phyloP scores from a whole-genome alignment of 2,888 invertebrate genomes.

The Tenthredo distinguenda region DNA sequence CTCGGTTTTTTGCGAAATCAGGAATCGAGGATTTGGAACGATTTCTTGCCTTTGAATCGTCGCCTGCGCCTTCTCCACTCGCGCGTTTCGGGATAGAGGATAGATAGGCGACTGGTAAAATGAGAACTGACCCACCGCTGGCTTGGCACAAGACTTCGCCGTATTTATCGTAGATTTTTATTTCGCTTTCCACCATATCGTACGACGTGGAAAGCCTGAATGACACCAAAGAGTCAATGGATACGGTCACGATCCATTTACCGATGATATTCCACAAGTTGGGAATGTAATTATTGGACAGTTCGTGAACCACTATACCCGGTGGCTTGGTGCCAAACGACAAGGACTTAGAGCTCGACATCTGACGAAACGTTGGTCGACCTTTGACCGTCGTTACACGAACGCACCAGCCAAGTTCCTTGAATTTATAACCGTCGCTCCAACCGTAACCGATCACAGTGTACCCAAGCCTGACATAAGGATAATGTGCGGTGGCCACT shows the following conservation, averaged over 20 bases:
- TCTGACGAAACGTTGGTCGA: constrained; percentile 58
- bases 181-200: constrained; percentile 55
- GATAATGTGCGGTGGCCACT: constrained; percentile 59
- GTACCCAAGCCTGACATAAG: constrained; percentile 61
- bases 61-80: not conserved
- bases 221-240: constrained; percentile 55
- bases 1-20: not conserved
- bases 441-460: constrained; percentile 68
- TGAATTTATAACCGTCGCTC: constrained; percentile 54
- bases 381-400: constrained; percentile 64
- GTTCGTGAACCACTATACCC: constrained; percentile 57
- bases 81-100: not conserved
- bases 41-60: not conserved
- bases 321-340: constrained; percentile 48
- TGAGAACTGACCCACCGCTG: constrained; percentile 57
- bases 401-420: constrained; percentile 65
- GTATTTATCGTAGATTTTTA: constrained; percentile 57
- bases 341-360: constrained; percentile 17
- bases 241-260: constrained; percentile 57
- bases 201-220: constrained; percentile 63
- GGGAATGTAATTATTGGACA: constrained; percentile 63
- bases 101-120: constrained; percentile 62
- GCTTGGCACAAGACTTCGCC: constrained; percentile 54
- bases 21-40: constrained; percentile 7
- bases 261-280: constrained; percentile 60